phyloP scores from a whole-genome alignment of 2,888 invertebrate genomes.

The Drosophila parthenogenetica region DNA sequence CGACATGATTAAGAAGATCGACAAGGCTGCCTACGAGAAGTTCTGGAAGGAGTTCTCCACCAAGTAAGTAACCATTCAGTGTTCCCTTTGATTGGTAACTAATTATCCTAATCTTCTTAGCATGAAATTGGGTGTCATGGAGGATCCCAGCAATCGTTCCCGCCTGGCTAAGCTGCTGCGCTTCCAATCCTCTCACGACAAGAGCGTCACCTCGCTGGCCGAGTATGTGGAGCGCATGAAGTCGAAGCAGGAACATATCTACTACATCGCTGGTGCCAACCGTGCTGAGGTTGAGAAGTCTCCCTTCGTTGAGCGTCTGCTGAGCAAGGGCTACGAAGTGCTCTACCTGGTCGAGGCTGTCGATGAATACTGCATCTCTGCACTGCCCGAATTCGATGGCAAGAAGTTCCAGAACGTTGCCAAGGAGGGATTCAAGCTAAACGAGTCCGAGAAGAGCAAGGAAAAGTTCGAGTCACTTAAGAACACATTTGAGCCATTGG shows the following conservation, averaged over 20 bases:
- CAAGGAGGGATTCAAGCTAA: constrained; percentile 97
- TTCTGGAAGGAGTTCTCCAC: constrained; percentile 99
- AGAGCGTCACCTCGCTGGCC: constrained; percentile 90
- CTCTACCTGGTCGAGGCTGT: constrained; percentile 97
- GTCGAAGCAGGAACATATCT: constrained; percentile 96
- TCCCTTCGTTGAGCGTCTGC: constrained; percentile 97
- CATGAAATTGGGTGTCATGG: constrained; percentile 98
- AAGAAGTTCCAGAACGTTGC: constrained; percentile 99
- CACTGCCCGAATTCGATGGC: constrained; percentile 98
- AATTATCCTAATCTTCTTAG: constrained; percentile 84
- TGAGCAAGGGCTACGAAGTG: constrained; percentile 97
- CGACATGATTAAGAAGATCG: constrained; percentile 99
- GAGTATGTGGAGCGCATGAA: constrained; percentile 98
- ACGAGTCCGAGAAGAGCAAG: constrained; percentile 90
- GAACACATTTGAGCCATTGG: constrained; percentile 93
- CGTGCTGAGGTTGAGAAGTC: constrained; percentile 94
- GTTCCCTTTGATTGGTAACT: not conserved
- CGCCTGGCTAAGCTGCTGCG: constrained; percentile 97
- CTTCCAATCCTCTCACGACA: constrained; percentile 92
- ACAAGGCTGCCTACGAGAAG: constrained; percentile 93
- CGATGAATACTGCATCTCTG: constrained; percentile 98
- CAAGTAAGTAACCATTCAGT: constrained; percentile 87
- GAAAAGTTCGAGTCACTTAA: constrained; percentile 91
- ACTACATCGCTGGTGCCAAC: constrained; percentile 96
- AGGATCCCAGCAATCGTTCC: constrained; percentile 98